A percentile compares a stretch with the other conserved stretches of the same genome.
Conservation (phyloP, 2,888 invertebrate species). For the Enchytraeus crypticus region DNA sequence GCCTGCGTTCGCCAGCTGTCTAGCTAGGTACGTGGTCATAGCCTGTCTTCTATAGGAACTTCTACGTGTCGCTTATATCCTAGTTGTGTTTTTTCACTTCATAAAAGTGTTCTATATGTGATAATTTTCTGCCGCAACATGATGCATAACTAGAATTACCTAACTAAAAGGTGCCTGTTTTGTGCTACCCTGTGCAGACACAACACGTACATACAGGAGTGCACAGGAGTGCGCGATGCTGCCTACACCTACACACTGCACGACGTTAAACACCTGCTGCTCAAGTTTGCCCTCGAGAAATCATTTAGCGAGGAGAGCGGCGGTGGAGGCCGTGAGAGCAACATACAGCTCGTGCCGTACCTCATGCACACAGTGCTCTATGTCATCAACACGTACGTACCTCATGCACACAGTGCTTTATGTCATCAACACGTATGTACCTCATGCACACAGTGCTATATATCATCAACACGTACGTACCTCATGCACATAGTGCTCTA, state of each 20-base stretch:
- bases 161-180: no score
- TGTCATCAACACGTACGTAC: slow-evolving; percentile 58
- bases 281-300: slow-evolving; percentile 83
- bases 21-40: slow-evolving; percentile 79
- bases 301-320: slow-evolving; percentile 96
- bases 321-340: slow-evolving; percentile 80
- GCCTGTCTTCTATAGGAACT: no score
- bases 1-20: slow-evolving; percentile 67
- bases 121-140: no score
- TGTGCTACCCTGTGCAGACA: slow-evolving; percentile 56
- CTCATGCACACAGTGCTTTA: slow-evolving; percentile 89
- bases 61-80: no score
- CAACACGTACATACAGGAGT: slow-evolving; percentile 51
- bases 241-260: slow-evolving; percentile 64
- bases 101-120: no score
- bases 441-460: slow-evolving; percentile 88
- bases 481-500: slow-evolving; percentile 88
- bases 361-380: slow-evolving; percentile 88
- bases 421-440: slow-evolving; percentile 63
- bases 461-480: slow-evolving; percentile 66
- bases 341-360: slow-evolving; percentile 92
- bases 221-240: slow-evolving; percentile 50
- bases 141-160: no score
- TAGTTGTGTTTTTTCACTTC: no score
- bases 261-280: slow-evolving; percentile 78